Evolutionary conservation across 2,888 invertebrate genomes (phyloP), one percentile per base, ranked within the genome.

Genomic region (Ypsolopha sequella): DNA sequence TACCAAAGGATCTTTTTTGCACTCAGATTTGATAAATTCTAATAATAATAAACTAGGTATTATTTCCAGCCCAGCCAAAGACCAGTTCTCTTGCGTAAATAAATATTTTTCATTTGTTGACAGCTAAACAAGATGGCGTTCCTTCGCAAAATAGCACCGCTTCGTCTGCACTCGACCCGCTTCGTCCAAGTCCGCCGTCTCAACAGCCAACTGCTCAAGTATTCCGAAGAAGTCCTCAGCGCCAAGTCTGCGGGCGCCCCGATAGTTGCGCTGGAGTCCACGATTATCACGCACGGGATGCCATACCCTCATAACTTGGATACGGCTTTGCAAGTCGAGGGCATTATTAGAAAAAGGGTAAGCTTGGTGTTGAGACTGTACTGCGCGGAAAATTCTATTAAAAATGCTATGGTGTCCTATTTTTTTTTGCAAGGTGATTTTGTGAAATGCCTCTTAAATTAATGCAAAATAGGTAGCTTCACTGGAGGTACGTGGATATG

Each of bases 211-310:
- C 8, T 36, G 11, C 61, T 79, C 52, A 75, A 85, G 54, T 78
- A 88, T 54, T 89, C 89, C 51, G 88, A 90, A 36, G 91, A 92
- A 67, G 92, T 97, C 50, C 70, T 69, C 51, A 68, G 81, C 51
- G 95, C 95, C 7, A 76, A 95, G 58, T 73, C 79, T 51, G 76
- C 84, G 47, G 80, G 86, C 35, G 80, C 88, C 58, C 94, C 98
- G 7, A 89, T 99, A 54, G 97, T 99, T 13, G 98, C 98, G 1
- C 84, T 99, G 59, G 99, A 99, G 87, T 97, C 98, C 7, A 97
- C 99, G 1, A 97, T 99, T 56, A 95, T 99, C 55, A 98, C 98
- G 1, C 99, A 99, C 81, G 99, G 99, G 43, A 96, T 99, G 95
- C 98, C 98, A 0, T 94, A 91, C 78, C 99, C 99, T 0, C 87